These are phyloP conservation scores for Sapajus apella DNA, from an alignment of 2,113 vertebrate species.

Conservation along the genomic window DNA sequence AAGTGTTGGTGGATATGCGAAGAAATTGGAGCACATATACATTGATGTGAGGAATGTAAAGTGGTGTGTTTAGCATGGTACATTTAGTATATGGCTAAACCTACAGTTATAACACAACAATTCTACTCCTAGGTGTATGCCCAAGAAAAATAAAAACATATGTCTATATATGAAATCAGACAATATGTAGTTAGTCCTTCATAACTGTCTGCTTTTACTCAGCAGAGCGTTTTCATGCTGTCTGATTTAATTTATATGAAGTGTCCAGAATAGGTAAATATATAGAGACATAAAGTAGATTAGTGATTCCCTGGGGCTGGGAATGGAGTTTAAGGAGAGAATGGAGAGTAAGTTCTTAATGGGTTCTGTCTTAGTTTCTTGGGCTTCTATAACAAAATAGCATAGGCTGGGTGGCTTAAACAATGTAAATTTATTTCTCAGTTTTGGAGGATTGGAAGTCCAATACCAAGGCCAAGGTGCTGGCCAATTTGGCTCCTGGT, in stretches of 20 bases:
- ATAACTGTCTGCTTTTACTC: too few species aligned
- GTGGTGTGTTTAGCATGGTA: neutral
- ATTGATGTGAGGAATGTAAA: too few species aligned
- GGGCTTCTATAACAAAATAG: neutral
- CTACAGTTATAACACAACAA: neutral
- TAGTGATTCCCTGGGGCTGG: neutral
- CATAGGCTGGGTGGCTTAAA: neutral
- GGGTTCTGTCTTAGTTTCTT: neutral
- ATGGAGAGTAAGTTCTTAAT: neutral
- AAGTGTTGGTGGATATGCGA: fast-evolving
- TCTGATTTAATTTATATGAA: neutral
- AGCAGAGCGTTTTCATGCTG: neutral
- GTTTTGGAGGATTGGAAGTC: neutral
- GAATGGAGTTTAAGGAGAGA: neutral
- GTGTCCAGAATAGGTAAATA: neutral
- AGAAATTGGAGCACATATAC: neutral
- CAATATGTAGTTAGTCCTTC: too few species aligned
- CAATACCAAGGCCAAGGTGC: neutral
- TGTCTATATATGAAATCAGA: neutral
- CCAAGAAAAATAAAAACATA: neutral
- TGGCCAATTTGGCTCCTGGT: neutral
- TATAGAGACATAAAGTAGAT: neutral
- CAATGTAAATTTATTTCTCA: neutral
- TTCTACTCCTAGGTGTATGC: neutral
- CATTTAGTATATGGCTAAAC: neutral